A percentile compares a stretch with the other conserved stretches of the same genome.
Conservation (phyloP, 2,888 invertebrate genomes). For the Ormyrus nitidulus region DNA sequence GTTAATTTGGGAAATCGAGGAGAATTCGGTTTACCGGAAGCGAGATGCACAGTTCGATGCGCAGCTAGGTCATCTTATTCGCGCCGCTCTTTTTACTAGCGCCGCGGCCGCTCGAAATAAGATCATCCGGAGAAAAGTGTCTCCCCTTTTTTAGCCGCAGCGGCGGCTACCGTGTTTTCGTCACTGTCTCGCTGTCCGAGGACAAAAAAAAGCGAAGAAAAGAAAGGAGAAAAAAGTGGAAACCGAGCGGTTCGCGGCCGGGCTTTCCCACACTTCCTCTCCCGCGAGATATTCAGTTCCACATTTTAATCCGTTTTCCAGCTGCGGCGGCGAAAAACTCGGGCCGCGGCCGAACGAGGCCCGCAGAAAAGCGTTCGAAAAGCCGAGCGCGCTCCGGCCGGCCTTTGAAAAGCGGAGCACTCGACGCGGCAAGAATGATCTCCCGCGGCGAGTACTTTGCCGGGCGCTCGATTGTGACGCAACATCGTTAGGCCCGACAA, state of each 20-base stretch:
- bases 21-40: constrained; percentile 62
- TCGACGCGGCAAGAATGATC: too few species aligned
- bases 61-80: constrained; percentile 65
- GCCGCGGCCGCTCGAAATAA: constrained; percentile 25
- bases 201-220: background rate
- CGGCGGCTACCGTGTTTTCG: constrained; percentile 16
- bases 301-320: constrained; percentile 13
- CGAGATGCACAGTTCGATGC: constrained; percentile 62
- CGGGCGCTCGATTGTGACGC: background rate
- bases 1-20: constrained; percentile 40
- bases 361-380: too few species aligned
- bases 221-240: constrained; percentile 30
- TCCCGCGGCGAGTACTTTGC: too few species aligned
- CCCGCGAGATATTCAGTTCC: background rate
- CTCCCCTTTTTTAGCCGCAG: constrained; percentile 32
- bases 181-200: constrained; percentile 7
- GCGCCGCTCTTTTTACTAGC: constrained; percentile 56
- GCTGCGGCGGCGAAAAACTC: background rate
- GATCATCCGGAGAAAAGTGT: constrained; percentile 42
- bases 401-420: too few species aligned
- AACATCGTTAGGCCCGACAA: background rate
- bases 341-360: too few species aligned
- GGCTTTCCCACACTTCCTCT: constrained; percentile 58
- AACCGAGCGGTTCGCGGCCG: constrained; percentile 29
- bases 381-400: too few species aligned